phyloP scores from a whole-genome alignment of 2,888 invertebrate species.

The Aphodius sticticus region DNA sequence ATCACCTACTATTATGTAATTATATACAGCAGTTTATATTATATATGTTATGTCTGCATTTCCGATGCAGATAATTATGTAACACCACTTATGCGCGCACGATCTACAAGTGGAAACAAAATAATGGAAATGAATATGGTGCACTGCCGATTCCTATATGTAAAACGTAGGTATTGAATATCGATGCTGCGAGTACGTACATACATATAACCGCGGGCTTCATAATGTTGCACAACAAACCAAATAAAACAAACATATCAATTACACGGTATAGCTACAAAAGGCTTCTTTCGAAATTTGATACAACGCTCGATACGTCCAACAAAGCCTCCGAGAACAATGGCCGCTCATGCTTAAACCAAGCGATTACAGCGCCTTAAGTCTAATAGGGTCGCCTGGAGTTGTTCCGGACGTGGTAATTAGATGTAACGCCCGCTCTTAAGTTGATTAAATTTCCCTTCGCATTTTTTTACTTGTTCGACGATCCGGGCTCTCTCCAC shows the following conservation, averaged over 20 bases:
- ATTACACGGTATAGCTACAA: not conserved
- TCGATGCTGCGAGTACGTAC: not conserved
- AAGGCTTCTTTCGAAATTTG: not conserved
- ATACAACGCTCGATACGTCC: not conserved
- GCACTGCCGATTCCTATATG: too few relatives aligned
- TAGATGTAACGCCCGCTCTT: conserved; percentile 19
- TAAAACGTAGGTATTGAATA: not conserved
- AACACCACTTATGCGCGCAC: too few relatives aligned
- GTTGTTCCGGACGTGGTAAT: conserved; percentile 17
- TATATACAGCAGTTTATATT: too few relatives aligned
- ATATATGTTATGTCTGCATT: too few relatives aligned
- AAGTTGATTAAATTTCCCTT: conserved; percentile 18
- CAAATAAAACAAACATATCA: not conserved
- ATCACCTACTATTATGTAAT: too few relatives aligned
- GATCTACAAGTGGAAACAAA: too few relatives aligned
- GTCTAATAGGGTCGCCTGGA: not conserved
- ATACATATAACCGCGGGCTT: not conserved
- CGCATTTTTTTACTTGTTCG: conserved; percentile 5
- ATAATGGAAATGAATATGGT: too few relatives aligned
- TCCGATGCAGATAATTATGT: too few relatives aligned
- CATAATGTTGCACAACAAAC: not conserved
- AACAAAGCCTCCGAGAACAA: conserved; percentile 16
- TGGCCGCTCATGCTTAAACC: conserved; percentile 11
- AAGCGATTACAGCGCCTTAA: conserved; percentile 12
- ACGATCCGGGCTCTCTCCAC: conserved; percentile 14